Conservation (phyloP, 2,797 vertebrate species). For the Sebastes hopkinsi region DNA sequence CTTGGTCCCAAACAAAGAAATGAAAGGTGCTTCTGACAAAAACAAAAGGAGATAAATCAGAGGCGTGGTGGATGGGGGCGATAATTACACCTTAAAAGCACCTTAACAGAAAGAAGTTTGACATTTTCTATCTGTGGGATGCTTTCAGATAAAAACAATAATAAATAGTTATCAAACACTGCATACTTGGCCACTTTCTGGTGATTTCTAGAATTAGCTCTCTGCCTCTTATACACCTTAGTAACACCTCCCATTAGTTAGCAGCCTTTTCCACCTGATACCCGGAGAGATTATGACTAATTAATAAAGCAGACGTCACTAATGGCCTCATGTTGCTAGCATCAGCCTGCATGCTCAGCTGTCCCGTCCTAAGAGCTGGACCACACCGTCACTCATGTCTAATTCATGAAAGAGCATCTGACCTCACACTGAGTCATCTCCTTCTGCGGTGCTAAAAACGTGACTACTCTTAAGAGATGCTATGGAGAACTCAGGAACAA, state of each 20-base stretch:
- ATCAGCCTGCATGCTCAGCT: conserved; percentile 32
- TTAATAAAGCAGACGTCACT: conserved; percentile 73
- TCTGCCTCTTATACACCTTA: conserved; percentile 8
- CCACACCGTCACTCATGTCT: conserved; percentile 65
- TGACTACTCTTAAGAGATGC: not conserved
- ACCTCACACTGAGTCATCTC: conserved; percentile 57
- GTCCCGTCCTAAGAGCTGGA: conserved; percentile 41
- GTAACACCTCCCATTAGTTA: conserved; percentile 14
- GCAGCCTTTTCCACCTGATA: conserved; percentile 64
- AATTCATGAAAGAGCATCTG: conserved; percentile 72
- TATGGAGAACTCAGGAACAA: not conserved
- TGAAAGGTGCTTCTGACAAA: conserved; percentile 15
- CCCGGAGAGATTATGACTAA: conserved; percentile 72
- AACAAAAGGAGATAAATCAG: conserved; percentile 10
- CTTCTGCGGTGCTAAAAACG: not conserved
- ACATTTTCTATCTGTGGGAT: not conserved
- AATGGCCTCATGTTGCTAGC: conserved; percentile 73
- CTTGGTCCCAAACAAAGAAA: conserved; percentile 28
- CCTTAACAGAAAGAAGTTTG: not conserved
- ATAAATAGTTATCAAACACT: not conserved
- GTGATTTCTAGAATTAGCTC: conserved; percentile 1
- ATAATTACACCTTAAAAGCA: not conserved
- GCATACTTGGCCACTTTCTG: not conserved
- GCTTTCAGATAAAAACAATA: not conserved
- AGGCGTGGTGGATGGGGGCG: not conserved